Evolutionary conservation across 2,113 vertebrate species (phyloP), one percentile per base, ranked within the genome.

Genomic region (Perca fluviatilis): DNA sequence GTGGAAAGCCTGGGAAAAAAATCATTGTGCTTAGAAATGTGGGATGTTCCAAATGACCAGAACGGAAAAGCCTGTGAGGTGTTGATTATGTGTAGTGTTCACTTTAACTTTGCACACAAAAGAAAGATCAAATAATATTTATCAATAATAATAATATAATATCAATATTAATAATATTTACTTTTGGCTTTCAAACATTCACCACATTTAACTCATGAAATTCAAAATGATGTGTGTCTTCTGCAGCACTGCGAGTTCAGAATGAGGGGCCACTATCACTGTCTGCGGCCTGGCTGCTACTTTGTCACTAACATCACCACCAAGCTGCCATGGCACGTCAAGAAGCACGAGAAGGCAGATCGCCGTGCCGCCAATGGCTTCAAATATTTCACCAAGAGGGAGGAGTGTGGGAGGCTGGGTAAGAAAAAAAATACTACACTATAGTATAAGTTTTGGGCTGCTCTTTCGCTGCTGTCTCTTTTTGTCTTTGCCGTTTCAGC

Each of bases 231-330:
- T 88, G 27, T 71, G 58, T 86, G 50, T 56, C 68, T 23, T 25
- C 51, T 23, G 68, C 76, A 99, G 98, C 98, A 99, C 95, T 99
- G 98, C 56, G 98, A 99, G 93, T 99, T 99, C 95, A 96, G 98
- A 77, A 98, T 99, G 97, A 95, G 98, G 6, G 98, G 98, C 33
- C 98, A 99, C 93, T 99, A 99, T 94, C 98, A 99, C 95, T 99
- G 98, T 84, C 96, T 99, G 83, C 96, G 98, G 56, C 96, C 96
- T 0, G 97, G 96, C 95, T 99, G 98, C 96, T 97, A 89, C 94
- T 99, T 99, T 0, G 97, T 99, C 90, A 99, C 98, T 74, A 99
- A 99, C 96, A 99, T 99, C 95, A 99, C 98, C 93, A 99, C 98
- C 94, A 99, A 99, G 92, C 96, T 99, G 88, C 98, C 98, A 2